A percentile compares a stretch with the other conserved stretches of the same genome.
Evolutionary conservation across 1,140 invertebrate genomes (phyloP).

Genomic region (Drosophila sproati): DNA sequence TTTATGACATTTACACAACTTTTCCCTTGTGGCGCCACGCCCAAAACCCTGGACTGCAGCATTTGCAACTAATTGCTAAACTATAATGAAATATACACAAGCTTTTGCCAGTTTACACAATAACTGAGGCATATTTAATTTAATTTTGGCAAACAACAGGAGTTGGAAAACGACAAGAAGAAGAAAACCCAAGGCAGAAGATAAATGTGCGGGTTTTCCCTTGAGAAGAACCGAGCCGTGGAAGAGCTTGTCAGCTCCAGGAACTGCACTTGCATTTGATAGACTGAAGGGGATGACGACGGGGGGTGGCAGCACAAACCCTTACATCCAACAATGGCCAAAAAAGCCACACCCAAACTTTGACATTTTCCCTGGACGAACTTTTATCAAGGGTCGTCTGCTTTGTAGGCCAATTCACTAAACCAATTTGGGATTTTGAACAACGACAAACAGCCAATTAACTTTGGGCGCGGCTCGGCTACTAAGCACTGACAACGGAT

Average conservation of each 20-base stretch:
- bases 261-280: constrained; percentile 41
- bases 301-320: constrained; percentile 9
- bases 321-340: constrained; percentile 24
- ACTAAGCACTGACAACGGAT: constrained; percentile 52
- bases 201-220: constrained; percentile 43
- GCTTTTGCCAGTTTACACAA: constrained; percentile 42
- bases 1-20: constrained; percentile 24
- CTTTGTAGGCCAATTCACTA: constrained; percentile 41
- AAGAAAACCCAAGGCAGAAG: constrained; percentile 3
- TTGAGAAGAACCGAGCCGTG: background rate
- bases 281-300: background rate
- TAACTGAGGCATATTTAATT: constrained; percentile 55
- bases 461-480: constrained; percentile 51
- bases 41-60: background rate
- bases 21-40: background rate
- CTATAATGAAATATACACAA: constrained; percentile 54
- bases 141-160: constrained; percentile 57
- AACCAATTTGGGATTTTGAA: constrained; percentile 67
- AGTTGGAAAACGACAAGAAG: background rate
- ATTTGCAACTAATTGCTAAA: constrained; percentile 38
- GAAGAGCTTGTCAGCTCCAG: constrained; percentile 13
- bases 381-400: constrained; percentile 35
- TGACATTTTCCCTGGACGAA: constrained; percentile 47
- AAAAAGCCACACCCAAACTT: constrained; percentile 52
- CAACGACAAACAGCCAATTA: constrained; percentile 74